Base-by-base conservation (phyloP, 1,140 invertebrate genomes). In the Coptotermes formosanus region DNA sequence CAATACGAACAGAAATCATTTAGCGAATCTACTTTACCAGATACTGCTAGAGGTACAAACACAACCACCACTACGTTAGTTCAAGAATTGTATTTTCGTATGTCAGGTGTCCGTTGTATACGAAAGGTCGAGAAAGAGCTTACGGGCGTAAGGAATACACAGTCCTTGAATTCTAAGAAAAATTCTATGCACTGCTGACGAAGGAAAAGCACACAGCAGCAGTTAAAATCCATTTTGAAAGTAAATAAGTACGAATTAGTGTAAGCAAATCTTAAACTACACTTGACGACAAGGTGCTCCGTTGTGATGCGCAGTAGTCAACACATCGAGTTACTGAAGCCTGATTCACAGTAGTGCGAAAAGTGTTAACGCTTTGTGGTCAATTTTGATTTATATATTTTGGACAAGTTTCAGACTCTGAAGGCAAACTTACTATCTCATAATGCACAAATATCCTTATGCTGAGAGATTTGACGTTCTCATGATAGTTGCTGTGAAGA, bases 241-340 rank as follows among this genome's bases (percentile, higher is more conserved):
- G 64, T 75, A 75, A 75, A 75, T 75, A 75, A 9, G 2, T 75
- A 75, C 64, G 64, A 75, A 75, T 75, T 75, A 75, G 64, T 75
- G 64, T 75, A 75, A 75, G 64, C 64, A 75, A 75, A 75, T 75
- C 64, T 75, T 75, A 75, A 48, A 75, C 64, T 75, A 75, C 64
- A 75, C 64, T 75, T 75, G 64, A 75, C 3, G 64, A 75, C 64
- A 75, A 75, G 64, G 64, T 75, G n/a, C 64, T 75, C 64, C 64
- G 64, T 25, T 25, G 14, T 7, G 64, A 75, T 75, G 64, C 64
- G 64, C 64, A 75, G 64, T 75, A 64, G 59, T 19, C 59, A 64
- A 64, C 21, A n/a, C 59, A 64, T 19, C 25, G 12, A 23, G 59
- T n/a, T n/a, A 9, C 64, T 55, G 64, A 30, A 75, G 64, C 64